Percentiles rank a stretch among this genome's conserved stretches.
phyloP scores from a whole-genome alignment of 2,113 vertebrate genomes.

The Alexandromys fortis region DNA sequence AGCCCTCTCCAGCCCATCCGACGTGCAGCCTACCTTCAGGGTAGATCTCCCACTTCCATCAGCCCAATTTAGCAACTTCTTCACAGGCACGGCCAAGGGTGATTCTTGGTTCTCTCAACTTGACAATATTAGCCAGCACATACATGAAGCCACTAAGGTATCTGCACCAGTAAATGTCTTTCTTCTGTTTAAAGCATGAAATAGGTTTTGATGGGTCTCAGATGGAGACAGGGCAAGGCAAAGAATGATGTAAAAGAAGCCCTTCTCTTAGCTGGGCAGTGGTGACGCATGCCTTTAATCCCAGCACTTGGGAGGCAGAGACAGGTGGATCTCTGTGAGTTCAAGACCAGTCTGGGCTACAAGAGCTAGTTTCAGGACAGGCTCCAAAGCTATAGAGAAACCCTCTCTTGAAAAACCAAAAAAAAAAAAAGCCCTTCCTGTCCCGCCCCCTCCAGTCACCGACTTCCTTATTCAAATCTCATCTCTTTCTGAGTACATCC shows the following conservation, averaged over 20 bases:
- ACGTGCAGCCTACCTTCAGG: neutral
- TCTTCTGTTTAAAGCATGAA: neutral
- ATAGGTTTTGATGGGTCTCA: neutral
- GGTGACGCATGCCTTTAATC: no score
- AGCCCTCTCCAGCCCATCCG: no score
- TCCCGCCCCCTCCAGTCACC: neutral
- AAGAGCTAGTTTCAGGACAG: no score
- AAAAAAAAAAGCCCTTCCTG: neutral
- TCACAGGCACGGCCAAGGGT: neutral
- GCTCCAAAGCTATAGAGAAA: no score
- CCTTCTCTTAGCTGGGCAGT: neutral
- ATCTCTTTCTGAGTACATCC: neutral
- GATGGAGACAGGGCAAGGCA: neutral
- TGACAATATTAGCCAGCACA: neutral
- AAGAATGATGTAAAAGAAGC: neutral
- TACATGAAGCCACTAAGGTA: neutral
- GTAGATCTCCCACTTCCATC: no score
- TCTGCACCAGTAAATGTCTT: neutral
- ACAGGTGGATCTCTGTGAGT: no score
- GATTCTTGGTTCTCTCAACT: neutral
- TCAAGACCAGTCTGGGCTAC: no score
- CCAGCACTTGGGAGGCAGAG: no score
- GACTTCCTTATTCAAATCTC: neutral
- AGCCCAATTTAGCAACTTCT: neutral
- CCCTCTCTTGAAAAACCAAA: neutral